phyloP scores from a whole-genome alignment of 2,888 invertebrate genomes.

The Microctonus hyperodae region DNA sequence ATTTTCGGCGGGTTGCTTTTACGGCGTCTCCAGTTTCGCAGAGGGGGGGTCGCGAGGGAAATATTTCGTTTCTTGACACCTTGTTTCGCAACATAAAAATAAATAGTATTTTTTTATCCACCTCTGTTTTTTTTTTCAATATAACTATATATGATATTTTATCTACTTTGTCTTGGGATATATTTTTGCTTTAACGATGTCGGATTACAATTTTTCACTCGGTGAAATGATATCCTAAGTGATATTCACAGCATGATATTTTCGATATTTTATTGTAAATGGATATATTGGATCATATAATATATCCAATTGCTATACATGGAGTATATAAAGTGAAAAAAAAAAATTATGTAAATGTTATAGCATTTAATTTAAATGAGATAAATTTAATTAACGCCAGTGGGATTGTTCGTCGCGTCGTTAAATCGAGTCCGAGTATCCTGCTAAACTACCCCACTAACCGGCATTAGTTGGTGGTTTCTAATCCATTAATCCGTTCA shows the following conservation, averaged over 20 bases:
- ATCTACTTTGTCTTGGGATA: constrained; percentile 1
- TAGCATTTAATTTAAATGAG: not conserved
- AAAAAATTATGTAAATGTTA: not conserved
- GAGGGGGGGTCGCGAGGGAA: constrained; percentile 28
- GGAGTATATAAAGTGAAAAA: too few relatives aligned
- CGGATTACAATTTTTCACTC: constrained; percentile 39
- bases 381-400: constrained; percentile 7
- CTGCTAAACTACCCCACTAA: constrained; percentile 41
- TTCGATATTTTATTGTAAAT: too few relatives aligned
- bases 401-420: constrained; percentile 23
- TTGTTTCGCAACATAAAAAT: constrained; percentile 28
- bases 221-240: constrained; percentile 25
- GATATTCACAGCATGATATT: constrained; percentile 22
- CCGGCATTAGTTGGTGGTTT: constrained; percentile 53
- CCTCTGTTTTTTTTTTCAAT: not conserved
- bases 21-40: constrained; percentile 35
- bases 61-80: constrained; percentile 34
- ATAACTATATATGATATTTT: constrained; percentile 4
- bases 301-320: too few relatives aligned
- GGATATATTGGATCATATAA: too few relatives aligned
- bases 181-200: constrained; percentile 35
- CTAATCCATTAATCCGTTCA: constrained; percentile 55
- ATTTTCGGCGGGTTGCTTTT: constrained; percentile 42
- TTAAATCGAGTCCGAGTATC: constrained; percentile 21
- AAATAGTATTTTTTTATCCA: not conserved